A percentile compares a stretch with the other conserved stretches of the same genome.
Conservation (phyloP, 2,888 invertebrate species). For the Scaptodrosophila latifasciaeformis region DNA sequence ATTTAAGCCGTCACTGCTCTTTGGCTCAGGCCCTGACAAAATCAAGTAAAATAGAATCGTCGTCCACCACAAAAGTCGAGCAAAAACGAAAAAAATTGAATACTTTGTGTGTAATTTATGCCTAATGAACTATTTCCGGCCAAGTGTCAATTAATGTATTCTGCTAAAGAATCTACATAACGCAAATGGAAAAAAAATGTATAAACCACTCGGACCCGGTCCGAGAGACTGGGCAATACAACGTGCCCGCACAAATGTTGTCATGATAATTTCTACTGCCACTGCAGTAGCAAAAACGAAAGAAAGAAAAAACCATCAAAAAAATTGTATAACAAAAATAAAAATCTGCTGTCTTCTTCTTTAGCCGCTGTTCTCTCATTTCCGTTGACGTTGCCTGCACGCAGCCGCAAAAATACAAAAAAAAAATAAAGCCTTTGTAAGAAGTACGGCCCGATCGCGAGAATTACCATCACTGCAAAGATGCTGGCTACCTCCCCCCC, state of each 20-base stretch:
- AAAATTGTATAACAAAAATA: conserved; percentile 11
- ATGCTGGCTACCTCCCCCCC: too few species aligned
- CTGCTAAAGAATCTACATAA: too few species aligned
- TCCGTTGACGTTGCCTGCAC: conserved; percentile 24
- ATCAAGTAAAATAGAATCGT: conserved; percentile 54
- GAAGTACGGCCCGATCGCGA: not conserved
- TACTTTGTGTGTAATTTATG: conserved; percentile 59
- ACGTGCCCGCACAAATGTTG: conserved; percentile 66
- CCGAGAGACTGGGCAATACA: conserved; percentile 23
- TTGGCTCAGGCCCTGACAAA: conserved; percentile 24
- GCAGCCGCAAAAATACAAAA: conserved; percentile 5
- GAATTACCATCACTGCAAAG: too few species aligned
- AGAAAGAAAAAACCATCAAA: conserved; percentile 14
- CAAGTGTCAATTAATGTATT: conserved; percentile 69
- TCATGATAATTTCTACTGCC: conserved; percentile 56
- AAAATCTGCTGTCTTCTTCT: too few species aligned
- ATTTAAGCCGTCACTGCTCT: conserved; percentile 56
- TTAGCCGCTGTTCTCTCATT: conserved; percentile 10
- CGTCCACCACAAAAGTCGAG: conserved; percentile 41
- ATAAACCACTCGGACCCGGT: not conserved
- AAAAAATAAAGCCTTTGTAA: not conserved
- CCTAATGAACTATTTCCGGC: conserved; percentile 70
- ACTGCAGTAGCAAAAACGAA: conserved; percentile 27
- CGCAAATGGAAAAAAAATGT: not conserved
- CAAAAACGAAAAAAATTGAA: conserved; percentile 23